phyloP scores from a whole-genome alignment of 2,113 vertebrate species.

The Actenoides lindsayi region DNA sequence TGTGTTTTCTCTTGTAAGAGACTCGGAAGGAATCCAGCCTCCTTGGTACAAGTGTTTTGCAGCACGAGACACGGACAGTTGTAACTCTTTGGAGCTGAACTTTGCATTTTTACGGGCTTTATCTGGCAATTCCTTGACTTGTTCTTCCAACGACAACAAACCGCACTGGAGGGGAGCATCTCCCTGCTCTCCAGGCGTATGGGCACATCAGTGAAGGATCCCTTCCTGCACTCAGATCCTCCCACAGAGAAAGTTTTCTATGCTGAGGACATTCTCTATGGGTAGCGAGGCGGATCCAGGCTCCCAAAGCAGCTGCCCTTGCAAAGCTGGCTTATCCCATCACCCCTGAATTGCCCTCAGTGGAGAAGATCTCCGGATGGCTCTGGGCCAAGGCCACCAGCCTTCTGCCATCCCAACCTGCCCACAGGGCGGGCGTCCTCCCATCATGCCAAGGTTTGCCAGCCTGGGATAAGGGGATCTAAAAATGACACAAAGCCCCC shows the following conservation, averaged over 20 bases:
- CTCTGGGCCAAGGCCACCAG: background rate
- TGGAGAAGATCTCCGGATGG: slow-evolving; percentile 14
- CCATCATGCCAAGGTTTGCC: background rate
- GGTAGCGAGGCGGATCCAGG: background rate
- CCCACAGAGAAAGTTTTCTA: slow-evolving; percentile 32
- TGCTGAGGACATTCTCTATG: background rate
- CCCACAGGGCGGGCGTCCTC: background rate
- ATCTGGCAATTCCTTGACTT: background rate
- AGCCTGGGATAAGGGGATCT: slow-evolving; percentile 48
- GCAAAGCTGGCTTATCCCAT: slow-evolving; percentile 61
- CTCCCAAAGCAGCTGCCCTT: slow-evolving; percentile 50
- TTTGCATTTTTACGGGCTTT: background rate
- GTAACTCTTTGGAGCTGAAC: background rate
- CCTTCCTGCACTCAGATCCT: background rate
- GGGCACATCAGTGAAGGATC: background rate
- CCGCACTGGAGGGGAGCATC: background rate
- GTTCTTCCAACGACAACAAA: background rate
- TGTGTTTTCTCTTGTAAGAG: background rate
- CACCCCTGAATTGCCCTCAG: background rate
- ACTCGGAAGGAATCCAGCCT: background rate
- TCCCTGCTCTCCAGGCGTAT: background rate
- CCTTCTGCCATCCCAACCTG: slow-evolving; percentile 48
- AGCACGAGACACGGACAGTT: background rate
- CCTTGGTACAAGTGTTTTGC: background rate
- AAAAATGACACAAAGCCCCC: slow-evolving; percentile 66